These are phyloP conservation scores for Corythucha ciliata DNA, from an alignment of 2,888 invertebrate species.

Conservation along the genomic window DNA sequence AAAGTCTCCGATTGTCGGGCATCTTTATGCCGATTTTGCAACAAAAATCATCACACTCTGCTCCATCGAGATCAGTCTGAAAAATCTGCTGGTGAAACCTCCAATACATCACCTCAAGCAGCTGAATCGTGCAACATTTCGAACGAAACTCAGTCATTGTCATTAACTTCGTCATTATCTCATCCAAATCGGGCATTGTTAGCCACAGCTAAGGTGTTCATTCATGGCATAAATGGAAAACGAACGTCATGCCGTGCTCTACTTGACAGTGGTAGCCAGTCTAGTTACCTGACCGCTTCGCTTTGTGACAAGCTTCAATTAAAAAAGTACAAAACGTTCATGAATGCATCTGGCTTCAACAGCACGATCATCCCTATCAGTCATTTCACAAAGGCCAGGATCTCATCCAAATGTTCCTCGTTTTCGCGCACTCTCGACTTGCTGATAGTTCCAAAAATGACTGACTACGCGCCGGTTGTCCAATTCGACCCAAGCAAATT, in stretches of 20 bases:
- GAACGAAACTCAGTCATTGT: too few relatives aligned
- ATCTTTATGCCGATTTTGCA: conserved; percentile 12
- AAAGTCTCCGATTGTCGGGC: conserved; percentile 15
- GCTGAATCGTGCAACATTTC: too few relatives aligned
- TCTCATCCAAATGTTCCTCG: conserved; percentile 21
- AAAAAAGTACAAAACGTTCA: conserved; percentile 10
- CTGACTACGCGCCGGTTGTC: conserved; percentile 28
- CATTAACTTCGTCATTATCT: too few relatives aligned
- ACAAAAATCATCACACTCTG: conserved; percentile 18
- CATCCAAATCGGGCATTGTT: conserved; percentile 25
- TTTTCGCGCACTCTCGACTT: conserved; percentile 25
- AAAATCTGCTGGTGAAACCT: too few relatives aligned
- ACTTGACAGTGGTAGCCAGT: conserved; percentile 32
- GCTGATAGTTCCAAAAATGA: conserved; percentile 31
- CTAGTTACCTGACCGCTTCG: conserved; percentile 27
- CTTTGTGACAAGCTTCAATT: conserved; percentile 15
- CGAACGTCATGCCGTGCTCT: conserved; percentile 28
- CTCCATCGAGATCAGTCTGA: too few relatives aligned
- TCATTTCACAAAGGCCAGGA: not conserved
- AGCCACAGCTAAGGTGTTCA: conserved; percentile 28
- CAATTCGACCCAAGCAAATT: conserved; percentile 21
- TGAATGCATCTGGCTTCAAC: conserved; percentile 23
- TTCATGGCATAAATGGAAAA: conserved; percentile 22
- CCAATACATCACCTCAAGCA: too few relatives aligned
- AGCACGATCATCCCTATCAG: conserved; percentile 12